A percentile compares a stretch with the other conserved stretches of the same genome.
Conservation (phyloP, 1,140 invertebrate genomes). For the Chrysoperla carnea region DNA sequence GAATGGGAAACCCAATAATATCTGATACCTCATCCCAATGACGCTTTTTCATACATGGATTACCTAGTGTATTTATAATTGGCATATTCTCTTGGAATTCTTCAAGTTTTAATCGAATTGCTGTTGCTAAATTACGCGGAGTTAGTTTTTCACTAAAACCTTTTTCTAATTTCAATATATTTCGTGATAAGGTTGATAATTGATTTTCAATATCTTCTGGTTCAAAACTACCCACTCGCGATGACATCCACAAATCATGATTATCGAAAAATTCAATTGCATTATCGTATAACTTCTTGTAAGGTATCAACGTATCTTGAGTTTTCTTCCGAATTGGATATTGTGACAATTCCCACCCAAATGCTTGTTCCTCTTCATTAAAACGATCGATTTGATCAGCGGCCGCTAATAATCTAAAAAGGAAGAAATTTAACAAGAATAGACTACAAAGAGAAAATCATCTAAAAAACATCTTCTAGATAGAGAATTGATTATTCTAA, state of each 20-base stretch:
- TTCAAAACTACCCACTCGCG: slow-evolving; percentile 65
- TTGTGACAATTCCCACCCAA: slow-evolving; percentile 73
- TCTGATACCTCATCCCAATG: slow-evolving; percentile 96
- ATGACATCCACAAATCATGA: slow-evolving; percentile 65
- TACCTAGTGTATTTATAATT: slow-evolving; percentile 79
- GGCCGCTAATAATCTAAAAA: slow-evolving; percentile 36
- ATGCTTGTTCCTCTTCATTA: slow-evolving; percentile 82
- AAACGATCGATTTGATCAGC: slow-evolving; percentile 73
- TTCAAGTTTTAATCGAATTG: slow-evolving; percentile 54
- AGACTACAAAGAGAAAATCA: not conserved
- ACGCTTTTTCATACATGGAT: slow-evolving; percentile 79
- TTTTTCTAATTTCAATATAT: slow-evolving; percentile 79
- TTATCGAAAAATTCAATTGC: slow-evolving; percentile 73
- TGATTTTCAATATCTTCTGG: slow-evolving; percentile 80
- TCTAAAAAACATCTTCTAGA: too few relatives aligned
- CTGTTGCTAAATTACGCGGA: slow-evolving; percentile 40
- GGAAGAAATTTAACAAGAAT: not conserved
- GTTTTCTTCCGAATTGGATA: slow-evolving; percentile 69
- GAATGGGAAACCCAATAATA: slow-evolving; percentile 84
- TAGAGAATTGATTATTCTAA: too few relatives aligned
- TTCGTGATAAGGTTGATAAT: slow-evolving; percentile 59
- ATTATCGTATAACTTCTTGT: slow-evolving; percentile 76
- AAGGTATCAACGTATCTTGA: slow-evolving; percentile 61
- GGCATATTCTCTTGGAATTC: slow-evolving; percentile 82
- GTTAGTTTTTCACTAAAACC: slow-evolving; percentile 54